Conservation (phyloP, 1,140 invertebrate species). For the Drosophila neocordata region DNA sequence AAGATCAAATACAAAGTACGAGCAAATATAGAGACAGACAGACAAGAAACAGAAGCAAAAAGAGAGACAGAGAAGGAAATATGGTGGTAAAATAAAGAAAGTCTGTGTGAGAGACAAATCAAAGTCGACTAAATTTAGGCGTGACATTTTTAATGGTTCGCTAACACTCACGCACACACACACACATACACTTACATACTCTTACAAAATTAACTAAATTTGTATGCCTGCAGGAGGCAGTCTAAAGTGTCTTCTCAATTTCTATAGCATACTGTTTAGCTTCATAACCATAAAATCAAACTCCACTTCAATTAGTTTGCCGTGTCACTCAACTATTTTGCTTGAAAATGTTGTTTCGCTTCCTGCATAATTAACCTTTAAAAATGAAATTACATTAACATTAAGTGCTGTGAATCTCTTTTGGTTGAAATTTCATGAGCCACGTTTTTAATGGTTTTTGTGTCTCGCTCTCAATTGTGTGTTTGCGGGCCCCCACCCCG, state of each 20-base stretch:
- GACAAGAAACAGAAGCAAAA: not conserved
- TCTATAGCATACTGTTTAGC: not conserved
- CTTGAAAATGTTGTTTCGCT: not conserved
- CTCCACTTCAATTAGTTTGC: conserved; percentile 7
- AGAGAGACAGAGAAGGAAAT: no score
- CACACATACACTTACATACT: not conserved
- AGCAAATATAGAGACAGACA: not conserved
- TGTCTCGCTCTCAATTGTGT: conserved; percentile 1
- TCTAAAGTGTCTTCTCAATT: no score
- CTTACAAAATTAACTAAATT: conserved; percentile 6
- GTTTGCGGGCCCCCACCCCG: not conserved
- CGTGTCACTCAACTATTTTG: conserved; percentile 6
- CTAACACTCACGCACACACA: not conserved
- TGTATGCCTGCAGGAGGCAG: not conserved
- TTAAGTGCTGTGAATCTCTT: conserved; percentile 11
- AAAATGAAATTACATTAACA: conserved; percentile 9
- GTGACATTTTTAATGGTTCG: conserved; percentile 4
- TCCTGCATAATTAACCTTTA: conserved; percentile 12
- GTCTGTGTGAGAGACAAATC: not conserved
- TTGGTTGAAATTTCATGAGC: conserved; percentile 1
- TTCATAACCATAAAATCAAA: conserved; percentile 11
- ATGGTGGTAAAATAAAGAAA: not conserved
- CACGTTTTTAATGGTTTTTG: conserved; percentile 4
- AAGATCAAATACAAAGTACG: conserved; percentile 4
- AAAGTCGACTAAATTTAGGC: conserved; percentile 11